Base-by-base conservation (phyloP, 2,113 vertebrate species). In the Lipophrys pholis region DNA sequence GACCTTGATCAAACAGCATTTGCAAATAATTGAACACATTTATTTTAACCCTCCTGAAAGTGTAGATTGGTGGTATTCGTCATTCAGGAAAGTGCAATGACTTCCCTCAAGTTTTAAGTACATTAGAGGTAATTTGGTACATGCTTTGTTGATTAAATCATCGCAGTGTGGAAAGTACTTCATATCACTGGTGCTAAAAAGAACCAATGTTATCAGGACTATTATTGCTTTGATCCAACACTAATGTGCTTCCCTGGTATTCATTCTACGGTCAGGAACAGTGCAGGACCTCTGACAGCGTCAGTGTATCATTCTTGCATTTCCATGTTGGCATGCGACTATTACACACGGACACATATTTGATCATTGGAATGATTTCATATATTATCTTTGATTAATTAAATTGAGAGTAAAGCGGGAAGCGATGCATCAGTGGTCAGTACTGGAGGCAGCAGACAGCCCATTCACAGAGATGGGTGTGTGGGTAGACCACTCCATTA, bases 1-100 rank as follows among this genome's bases (percentile, higher is more conserved):
- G 43, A 67, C 60, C 41, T 49, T 70, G 8, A 75, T 74, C 42
- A 67, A 83, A 64, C 40, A 65, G 55, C 17, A 75, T 77, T 52
- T 60, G 55, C 15, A 41, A 59, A 74, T 65, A 76, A 83, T 15
- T 72, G 38, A 69, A 40, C 0, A 2, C 57, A 71, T 81, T 83
- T 74, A 58, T 80, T 81, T 74, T 4, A 65, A 21, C 30, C 46
- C 60, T 60, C 43, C 40, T 61, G 15, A 35, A 51, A 45, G 0
- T 59, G 41, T 45, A 71, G 61, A 77, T 76, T 63, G 11, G 54
- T 39, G 39, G 2, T 7, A 63, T 85, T 70, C 49, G 48, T 70
- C 12, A 53, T 38, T 51, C 3, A 0, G 11, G 72, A 75, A 43
- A 63, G 61, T 59, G 7, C 6, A 3, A 54, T 6, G n/a, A 77